Percentiles rank a stretch among this genome's conserved stretches.
Evolutionary conservation across 1,140 invertebrate genomes (phyloP).

Genomic region (Psilanteris sp.): DNA sequence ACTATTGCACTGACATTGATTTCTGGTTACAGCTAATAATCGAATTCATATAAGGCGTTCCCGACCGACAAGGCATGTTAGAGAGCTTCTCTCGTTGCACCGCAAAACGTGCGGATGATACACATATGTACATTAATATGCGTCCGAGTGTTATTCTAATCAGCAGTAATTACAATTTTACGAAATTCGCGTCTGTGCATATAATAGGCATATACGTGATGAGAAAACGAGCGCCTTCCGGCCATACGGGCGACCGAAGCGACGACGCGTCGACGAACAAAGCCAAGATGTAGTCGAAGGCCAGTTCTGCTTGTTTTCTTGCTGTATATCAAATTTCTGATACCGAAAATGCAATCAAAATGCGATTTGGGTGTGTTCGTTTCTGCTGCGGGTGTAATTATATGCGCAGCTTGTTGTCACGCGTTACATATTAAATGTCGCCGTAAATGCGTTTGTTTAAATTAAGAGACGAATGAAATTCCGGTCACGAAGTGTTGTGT

Average conservation of each 20-base stretch:
- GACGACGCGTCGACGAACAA: slow-evolving; percentile 24
- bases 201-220: slow-evolving; percentile 21
- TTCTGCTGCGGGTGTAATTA: no score
- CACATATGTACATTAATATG: slow-evolving; percentile 59
- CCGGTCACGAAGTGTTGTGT: no score
- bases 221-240: slow-evolving; percentile 41
- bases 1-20: slow-evolving; percentile 55
- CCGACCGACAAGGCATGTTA: slow-evolving; percentile 47
- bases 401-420: no score
- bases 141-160: slow-evolving; percentile 63
- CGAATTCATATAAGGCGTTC: slow-evolving; percentile 28
- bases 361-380: no score
- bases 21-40: slow-evolving; percentile 32
- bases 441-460: no score
- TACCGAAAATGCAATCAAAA: no score
- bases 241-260: slow-evolving; percentile 8
- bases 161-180: slow-evolving; percentile 74
- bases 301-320: slow-evolving; percentile 4
- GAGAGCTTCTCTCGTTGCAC: slow-evolving; percentile 39
- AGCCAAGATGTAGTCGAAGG: slow-evolving; percentile 57
- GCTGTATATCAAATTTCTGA: no score
- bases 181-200: slow-evolving; percentile 63
- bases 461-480: no score
- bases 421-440: no score
- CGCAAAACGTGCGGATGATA: slow-evolving; percentile 43